Evolutionary conservation across 2,888 invertebrate genomes (phyloP).

Genomic region (Anthophora plumipes): DNA sequence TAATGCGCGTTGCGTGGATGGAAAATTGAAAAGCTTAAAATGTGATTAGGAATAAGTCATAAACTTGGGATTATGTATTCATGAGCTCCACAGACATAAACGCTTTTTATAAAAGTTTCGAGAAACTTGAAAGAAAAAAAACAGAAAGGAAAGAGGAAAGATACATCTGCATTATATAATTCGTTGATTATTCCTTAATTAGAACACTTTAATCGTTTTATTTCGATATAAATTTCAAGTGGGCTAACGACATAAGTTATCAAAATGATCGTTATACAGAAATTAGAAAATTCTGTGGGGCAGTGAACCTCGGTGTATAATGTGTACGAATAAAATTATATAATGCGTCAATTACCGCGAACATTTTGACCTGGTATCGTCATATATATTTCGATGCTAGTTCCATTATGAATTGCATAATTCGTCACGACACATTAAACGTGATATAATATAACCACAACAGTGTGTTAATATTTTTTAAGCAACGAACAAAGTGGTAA

Average conservation of each 20-base stretch:
- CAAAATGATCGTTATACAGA: background rate
- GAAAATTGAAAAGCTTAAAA: background rate
- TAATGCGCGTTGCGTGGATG: background rate
- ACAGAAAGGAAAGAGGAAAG: too few species aligned
- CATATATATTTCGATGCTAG: constrained; percentile 49
- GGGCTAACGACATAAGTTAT: too few species aligned
- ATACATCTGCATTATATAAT: background rate
- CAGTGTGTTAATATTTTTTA: constrained; percentile 37
- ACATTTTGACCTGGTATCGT: constrained; percentile 3
- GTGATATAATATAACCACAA: constrained; percentile 42
- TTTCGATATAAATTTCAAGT: background rate
- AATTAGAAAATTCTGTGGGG: background rate
- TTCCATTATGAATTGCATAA: constrained; percentile 31
- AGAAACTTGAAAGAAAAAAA: too few species aligned
- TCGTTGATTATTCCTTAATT: constrained; percentile 12
- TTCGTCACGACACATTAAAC: constrained; percentile 40
- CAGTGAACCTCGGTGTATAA: background rate
- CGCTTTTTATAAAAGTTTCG: background rate
- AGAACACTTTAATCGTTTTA: background rate
- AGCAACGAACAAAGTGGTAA: constrained; percentile 30
- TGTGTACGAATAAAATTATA: constrained; percentile 3
- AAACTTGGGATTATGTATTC: background rate
- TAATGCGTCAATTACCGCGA: background rate
- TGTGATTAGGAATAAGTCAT: background rate
- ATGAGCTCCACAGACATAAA: background rate